A percentile compares a stretch with the other conserved stretches of the same genome.
Conservation (phyloP, 1,140 invertebrate genomes). For the Calycopis cecrops region DNA sequence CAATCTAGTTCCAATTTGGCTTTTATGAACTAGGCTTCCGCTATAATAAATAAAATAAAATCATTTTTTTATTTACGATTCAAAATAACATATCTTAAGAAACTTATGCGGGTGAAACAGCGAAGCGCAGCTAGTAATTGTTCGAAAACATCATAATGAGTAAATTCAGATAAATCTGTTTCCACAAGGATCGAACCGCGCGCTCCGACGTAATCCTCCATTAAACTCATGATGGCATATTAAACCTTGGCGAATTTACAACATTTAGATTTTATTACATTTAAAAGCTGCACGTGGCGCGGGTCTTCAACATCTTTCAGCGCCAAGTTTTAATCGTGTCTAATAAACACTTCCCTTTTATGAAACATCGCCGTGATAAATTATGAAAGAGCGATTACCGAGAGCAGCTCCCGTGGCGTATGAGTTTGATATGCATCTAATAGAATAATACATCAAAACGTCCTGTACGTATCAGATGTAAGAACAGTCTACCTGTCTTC, state of each 20-base stretch:
- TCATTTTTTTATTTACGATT: too few relatives aligned
- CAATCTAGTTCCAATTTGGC: too few relatives aligned
- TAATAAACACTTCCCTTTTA: constrained; percentile 24
- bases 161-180: constrained; percentile 4
- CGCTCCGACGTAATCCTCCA: not conserved
- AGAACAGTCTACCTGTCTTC: constrained; percentile 55
- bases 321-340: constrained; percentile 19
- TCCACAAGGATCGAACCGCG: not conserved
- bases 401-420: constrained; percentile 28
- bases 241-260: constrained; percentile 14
- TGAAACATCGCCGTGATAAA: constrained; percentile 28
- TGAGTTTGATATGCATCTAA: constrained; percentile 50
- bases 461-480: constrained; percentile 45
- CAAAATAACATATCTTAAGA: too few relatives aligned
- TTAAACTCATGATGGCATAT: constrained; percentile 3
- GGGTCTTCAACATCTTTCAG: constrained; percentile 11
- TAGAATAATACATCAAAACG: constrained; percentile 52
- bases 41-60: too few relatives aligned
- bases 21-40: too few relatives aligned
- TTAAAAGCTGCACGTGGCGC: constrained; percentile 11
- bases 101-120: too few relatives aligned
- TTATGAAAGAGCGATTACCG: constrained; percentile 36
- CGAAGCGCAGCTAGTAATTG: too few relatives aligned
- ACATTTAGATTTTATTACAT: constrained; percentile 18
- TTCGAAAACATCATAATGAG: not conserved